phyloP scores from a whole-genome alignment of 2,797 vertebrate species.

The Spea hammondii region DNA sequence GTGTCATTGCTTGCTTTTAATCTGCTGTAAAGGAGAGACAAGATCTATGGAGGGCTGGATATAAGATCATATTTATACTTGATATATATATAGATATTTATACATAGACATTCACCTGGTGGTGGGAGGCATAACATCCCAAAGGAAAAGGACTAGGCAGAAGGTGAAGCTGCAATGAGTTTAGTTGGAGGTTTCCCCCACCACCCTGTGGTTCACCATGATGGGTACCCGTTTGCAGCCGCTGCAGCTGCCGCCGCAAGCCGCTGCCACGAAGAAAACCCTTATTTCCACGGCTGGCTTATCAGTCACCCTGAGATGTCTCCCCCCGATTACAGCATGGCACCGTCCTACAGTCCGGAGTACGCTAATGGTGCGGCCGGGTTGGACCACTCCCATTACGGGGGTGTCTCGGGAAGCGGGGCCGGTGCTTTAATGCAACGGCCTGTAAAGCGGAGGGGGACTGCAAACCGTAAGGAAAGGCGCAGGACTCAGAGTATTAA shows the following conservation, averaged over 20 bases:
- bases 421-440: constrained; percentile 66
- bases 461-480: constrained; percentile 94
- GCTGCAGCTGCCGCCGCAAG: constrained; percentile 83
- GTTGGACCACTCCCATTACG: constrained; percentile 84
- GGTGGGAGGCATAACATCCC: background rate
- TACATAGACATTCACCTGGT: constrained; percentile 18
- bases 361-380: constrained; percentile 79
- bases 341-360: constrained; percentile 85
- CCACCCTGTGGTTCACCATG: constrained; percentile 95
- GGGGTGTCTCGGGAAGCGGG: constrained; percentile 69
- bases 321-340: constrained; percentile 86
- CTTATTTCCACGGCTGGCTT: constrained; percentile 97
- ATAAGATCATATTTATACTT: constrained; percentile 10
- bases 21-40: constrained; percentile 50
- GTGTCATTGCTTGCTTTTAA: background rate
- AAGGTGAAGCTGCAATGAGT: constrained; percentile 75
- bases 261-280: constrained; percentile 86
- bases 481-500: constrained; percentile 98
- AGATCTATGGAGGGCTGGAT: constrained; percentile 53
- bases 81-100: background rate
- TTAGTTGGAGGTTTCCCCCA: constrained; percentile 92
- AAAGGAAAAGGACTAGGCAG: background rate
- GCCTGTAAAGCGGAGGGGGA: constrained; percentile 89
- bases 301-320: constrained; percentile 96
- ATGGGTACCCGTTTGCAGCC: constrained; percentile 89